Percentiles rank a stretch among this genome's conserved stretches.
These are phyloP conservation scores for Ceratotherium simum DNA, from an alignment of 2,113 vertebrate species.

Conservation along the genomic window DNA sequence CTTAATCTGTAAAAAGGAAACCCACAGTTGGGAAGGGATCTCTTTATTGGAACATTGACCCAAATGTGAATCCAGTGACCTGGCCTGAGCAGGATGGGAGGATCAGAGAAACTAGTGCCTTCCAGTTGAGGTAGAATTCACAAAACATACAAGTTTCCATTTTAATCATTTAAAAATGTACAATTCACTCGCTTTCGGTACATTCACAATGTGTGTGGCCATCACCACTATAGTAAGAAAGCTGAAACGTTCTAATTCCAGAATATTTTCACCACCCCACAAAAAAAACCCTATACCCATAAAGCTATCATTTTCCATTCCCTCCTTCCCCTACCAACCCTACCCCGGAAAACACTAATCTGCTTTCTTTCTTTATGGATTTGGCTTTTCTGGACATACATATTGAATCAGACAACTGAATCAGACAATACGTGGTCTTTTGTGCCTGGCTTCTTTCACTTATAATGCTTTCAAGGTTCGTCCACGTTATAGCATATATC, in stretches of 20 bases:
- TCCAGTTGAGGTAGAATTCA: neutral
- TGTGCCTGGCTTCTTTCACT: neutral
- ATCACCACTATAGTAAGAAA: neutral
- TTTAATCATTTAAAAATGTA: conserved; percentile 25
- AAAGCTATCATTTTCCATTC: neutral
- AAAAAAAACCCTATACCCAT: neutral
- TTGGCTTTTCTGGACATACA: neutral
- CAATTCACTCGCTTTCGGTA: neutral
- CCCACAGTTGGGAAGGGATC: neutral
- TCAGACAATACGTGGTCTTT: neutral
- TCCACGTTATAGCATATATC: neutral
- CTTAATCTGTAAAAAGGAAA: neutral
- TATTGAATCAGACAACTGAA: neutral
- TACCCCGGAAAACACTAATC: neutral
- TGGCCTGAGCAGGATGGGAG: neutral
- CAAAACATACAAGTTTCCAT: neutral
- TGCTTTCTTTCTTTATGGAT: neutral
- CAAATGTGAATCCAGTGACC: neutral
- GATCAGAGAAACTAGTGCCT: neutral
- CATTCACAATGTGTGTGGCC: neutral
- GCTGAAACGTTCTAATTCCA: neutral
- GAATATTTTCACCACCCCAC: neutral
- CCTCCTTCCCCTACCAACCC: neutral
- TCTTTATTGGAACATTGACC: neutral
- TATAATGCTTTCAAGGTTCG: neutral